A percentile compares a stretch with the other conserved stretches of the same genome.
Evolutionary conservation across 2,888 invertebrate genomes (phyloP).

Genomic region (Parelbella ahira): DNA sequence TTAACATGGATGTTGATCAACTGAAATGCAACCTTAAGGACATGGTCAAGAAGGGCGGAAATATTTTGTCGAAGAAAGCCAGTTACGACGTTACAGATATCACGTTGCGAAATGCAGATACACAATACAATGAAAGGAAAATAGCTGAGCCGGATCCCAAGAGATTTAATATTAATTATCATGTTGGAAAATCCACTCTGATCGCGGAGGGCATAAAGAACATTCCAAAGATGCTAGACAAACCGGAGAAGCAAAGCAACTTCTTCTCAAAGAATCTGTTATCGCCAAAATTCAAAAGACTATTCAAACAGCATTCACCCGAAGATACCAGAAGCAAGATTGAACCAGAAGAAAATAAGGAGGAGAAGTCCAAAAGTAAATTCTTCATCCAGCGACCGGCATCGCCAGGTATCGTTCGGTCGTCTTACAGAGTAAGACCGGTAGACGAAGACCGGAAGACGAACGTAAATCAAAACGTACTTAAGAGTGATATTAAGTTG

Average conservation of each 20-base stretch:
- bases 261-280: slow-evolving; percentile 65
- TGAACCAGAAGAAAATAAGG: slow-evolving; percentile 42
- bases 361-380: slow-evolving; percentile 62
- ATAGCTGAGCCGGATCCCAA: slow-evolving; percentile 48
- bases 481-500: slow-evolving; percentile 62
- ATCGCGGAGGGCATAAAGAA: slow-evolving; percentile 51
- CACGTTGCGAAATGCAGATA: slow-evolving; percentile 36
- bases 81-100: slow-evolving; percentile 57
- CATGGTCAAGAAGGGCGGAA: slow-evolving; percentile 49
- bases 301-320: slow-evolving; percentile 58
- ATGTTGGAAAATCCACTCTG: slow-evolving; percentile 40
- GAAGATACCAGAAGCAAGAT: slow-evolving; percentile 45
- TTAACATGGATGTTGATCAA: slow-evolving; percentile 42
- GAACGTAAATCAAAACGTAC: slow-evolving; percentile 39
- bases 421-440: slow-evolving; percentile 55
- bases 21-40: slow-evolving; percentile 40
- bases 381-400: slow-evolving; percentile 65
- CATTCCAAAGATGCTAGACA: slow-evolving; percentile 41
- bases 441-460: slow-evolving; percentile 35
- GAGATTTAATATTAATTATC: slow-evolving; percentile 54
- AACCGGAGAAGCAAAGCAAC: slow-evolving; percentile 44
- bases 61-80: slow-evolving; percentile 45
- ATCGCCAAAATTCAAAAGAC: slow-evolving; percentile 65
- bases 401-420: slow-evolving; percentile 47
- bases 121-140: slow-evolving; percentile 39